Percentiles rank a stretch among this genome's conserved stretches.
Evolutionary conservation across 2,888 invertebrate genomes (phyloP).

Genomic region (Eucera pruinosa): DNA sequence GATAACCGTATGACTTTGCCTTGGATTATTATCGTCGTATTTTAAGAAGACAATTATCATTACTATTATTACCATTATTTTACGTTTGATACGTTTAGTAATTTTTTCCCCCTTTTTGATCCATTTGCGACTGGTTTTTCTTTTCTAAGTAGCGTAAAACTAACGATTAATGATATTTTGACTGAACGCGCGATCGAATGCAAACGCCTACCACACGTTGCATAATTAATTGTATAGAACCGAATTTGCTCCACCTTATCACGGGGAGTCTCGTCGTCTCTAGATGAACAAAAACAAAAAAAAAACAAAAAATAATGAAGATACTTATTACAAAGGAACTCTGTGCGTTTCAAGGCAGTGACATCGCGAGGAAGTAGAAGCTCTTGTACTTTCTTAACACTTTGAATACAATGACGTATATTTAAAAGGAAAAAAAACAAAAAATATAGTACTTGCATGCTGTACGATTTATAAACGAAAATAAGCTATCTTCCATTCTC

Average conservation of each 20-base stretch:
- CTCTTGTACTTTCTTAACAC: slow-evolving; percentile 61
- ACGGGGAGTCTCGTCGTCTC: background rate
- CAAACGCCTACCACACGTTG: slow-evolving; percentile 5
- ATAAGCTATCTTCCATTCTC: slow-evolving; percentile 46
- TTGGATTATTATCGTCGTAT: slow-evolving; percentile 42
- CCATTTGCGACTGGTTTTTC: slow-evolving; percentile 24
- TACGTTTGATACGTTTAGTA: slow-evolving; percentile 14
- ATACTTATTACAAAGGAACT: slow-evolving; percentile 12
- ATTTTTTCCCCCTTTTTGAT: slow-evolving; percentile 20
- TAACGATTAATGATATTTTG: slow-evolving; percentile 33
- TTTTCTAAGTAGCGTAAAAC: too few species aligned
- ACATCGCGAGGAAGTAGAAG: slow-evolving; percentile 12
- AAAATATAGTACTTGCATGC: slow-evolving; percentile 41
- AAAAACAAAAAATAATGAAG: background rate
- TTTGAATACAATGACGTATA: slow-evolving; percentile 50
- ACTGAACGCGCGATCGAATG: slow-evolving; percentile 38
- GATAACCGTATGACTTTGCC: slow-evolving; percentile 35
- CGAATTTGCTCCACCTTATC: too few species aligned
- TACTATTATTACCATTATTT: too few species aligned
- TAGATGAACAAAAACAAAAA: too few species aligned
- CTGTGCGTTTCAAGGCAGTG: slow-evolving; percentile 1
- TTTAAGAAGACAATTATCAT: slow-evolving; percentile 17
- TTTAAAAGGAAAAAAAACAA: slow-evolving; percentile 5
- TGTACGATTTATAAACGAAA: slow-evolving; percentile 40
- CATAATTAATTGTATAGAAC: slow-evolving; percentile 5